A percentile compares a stretch with the other conserved stretches of the same genome.
Conservation (phyloP, 1,140 invertebrate species). For the Coenobita brevimanus region DNA sequence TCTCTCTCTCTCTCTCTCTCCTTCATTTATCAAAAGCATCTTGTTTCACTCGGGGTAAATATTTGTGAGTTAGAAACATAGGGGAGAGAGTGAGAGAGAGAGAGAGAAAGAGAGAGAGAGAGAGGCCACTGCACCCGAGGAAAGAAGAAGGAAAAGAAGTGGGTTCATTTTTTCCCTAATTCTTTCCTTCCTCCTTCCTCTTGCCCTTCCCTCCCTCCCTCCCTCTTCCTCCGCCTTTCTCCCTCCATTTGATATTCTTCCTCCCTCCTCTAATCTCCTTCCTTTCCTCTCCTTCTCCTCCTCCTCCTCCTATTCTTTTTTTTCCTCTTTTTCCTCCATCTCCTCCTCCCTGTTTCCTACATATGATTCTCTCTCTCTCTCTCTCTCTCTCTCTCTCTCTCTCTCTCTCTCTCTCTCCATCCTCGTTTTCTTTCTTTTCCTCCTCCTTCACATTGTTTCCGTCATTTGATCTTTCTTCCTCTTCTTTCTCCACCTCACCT, state of each 20-base stretch:
- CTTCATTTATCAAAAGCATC: no score
- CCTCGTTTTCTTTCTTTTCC: neutral
- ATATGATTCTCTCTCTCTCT: no score
- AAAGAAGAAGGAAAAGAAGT: constrained; percentile 15
- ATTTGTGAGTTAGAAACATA: neutral
- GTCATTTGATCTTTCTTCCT: neutral
- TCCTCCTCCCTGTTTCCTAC: neutral
- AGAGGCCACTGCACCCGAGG: constrained; percentile 19
- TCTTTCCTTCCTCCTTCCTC: neutral
- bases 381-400: neutral
- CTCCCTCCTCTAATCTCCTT: neutral
- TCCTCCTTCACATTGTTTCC: neutral
- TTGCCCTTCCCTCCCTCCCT: neutral
- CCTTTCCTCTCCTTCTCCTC: neutral
- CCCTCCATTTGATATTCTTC: neutral
- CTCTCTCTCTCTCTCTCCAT: neutral
- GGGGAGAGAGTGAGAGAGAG: no score
- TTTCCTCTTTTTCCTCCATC: neutral
- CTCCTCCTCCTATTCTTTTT: neutral
- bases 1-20: neutral
- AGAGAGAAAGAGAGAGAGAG: no score
- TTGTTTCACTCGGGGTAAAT: neutral
- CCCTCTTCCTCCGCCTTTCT: neutral
- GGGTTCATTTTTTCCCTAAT: constrained; percentile 4
- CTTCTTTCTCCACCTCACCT: no score